phyloP scores from a whole-genome alignment of 53 echinoderm and acorn worm species.

The Glandiceps talaboti region DNA sequence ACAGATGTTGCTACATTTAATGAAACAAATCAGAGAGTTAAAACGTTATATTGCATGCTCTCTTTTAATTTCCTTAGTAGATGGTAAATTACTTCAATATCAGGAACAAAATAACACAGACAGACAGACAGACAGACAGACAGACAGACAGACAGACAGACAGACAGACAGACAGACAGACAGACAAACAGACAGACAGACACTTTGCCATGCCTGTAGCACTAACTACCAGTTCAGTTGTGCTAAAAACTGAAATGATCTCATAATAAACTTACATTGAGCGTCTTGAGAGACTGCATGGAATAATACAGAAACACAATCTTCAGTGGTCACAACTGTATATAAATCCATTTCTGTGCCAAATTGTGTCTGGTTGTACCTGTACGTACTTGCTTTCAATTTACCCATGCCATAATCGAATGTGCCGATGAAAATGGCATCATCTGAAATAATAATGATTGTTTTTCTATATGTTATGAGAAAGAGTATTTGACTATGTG shows the following conservation, averaged over 20 bases:
- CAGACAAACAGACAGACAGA: neutral
- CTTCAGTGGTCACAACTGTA: neutral
- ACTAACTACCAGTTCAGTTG: no score
- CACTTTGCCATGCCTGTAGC: neutral
- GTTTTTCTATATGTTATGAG: no score
- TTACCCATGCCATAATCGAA: neutral
- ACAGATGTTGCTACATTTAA: no score
- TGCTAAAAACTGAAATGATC: no score
- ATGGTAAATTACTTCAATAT: no score
- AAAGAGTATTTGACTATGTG: no score
- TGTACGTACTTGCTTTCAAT: neutral
- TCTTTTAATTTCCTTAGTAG: no score
- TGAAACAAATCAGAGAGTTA: no score
- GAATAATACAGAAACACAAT: neutral
- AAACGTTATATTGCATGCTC: no score
- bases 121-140: neutral
- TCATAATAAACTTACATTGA: no score
- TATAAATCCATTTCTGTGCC: neutral
- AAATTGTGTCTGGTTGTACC: neutral
- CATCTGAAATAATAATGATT: neutral
- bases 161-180: neutral
- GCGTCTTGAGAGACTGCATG: no score
- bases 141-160: neutral
- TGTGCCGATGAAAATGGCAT: neutral
- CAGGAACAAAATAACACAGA: no score